Conservation (phyloP, 1,140 invertebrate species). For the Leptoteleia sp. region DNA sequence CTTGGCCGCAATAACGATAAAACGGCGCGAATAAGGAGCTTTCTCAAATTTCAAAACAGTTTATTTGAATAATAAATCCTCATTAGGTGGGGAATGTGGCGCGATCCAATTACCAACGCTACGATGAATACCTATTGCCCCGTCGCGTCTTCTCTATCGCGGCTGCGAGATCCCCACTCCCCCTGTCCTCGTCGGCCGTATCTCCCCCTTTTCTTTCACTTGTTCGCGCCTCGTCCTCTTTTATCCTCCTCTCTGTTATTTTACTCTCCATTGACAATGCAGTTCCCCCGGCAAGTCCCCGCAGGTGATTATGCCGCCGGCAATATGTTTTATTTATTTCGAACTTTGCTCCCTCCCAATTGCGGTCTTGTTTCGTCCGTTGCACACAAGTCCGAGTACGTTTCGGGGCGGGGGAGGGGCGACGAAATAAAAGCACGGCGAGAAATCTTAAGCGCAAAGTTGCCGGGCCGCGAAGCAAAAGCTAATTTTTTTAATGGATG, state of each 20-base stretch:
- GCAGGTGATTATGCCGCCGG: conserved; percentile 71
- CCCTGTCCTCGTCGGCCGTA: conserved; percentile 33
- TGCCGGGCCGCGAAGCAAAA: conserved; percentile 43
- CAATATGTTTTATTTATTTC: conserved; percentile 77
- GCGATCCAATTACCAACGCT: conserved; percentile 74
- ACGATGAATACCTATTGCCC: conserved; percentile 74
- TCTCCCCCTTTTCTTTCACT: conserved; percentile 46
- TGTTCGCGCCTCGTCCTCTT: conserved; percentile 34
- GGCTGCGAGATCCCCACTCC: background rate
- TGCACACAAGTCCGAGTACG: conserved; percentile 59
- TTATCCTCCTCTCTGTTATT: conserved; percentile 43
- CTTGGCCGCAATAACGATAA: conserved; percentile 24
- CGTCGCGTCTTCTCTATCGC: conserved; percentile 17
- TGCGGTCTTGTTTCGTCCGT: conserved; percentile 57
- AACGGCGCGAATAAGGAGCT: conserved; percentile 50
- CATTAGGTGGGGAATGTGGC: conserved; percentile 68
- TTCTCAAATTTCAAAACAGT: conserved; percentile 74
- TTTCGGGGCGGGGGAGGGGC: background rate
- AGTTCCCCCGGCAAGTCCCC: conserved; percentile 37
- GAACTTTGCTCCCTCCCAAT: conserved; percentile 55
- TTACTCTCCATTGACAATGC: conserved; percentile 42
- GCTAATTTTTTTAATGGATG: conserved; percentile 63
- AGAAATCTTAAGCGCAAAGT: conserved; percentile 31
- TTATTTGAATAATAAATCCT: conserved; percentile 77
- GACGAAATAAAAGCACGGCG: conserved; percentile 13